Conservation (phyloP, 2,888 invertebrate genomes). For the Hypomecis punctinalis region DNA sequence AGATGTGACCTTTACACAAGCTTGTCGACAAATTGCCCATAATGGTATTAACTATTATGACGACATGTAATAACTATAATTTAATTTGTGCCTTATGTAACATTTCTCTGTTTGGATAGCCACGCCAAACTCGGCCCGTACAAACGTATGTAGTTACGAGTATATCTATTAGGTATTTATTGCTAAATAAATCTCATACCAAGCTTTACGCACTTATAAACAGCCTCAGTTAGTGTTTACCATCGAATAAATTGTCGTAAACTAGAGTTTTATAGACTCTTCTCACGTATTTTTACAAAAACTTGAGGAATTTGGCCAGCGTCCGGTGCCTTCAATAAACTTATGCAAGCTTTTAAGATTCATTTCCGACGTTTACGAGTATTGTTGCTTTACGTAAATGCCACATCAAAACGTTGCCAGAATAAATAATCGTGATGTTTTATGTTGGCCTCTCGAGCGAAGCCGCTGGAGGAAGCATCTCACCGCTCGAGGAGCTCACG, state of each 20-base stretch:
- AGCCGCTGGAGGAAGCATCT: conserved; percentile 11
- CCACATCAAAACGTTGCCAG: conserved; percentile 23
- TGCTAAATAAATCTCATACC: no score
- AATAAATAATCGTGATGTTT: conserved; percentile 17
- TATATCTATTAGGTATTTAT: no score
- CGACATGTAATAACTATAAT: conserved; percentile 15
- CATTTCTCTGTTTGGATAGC: neutral
- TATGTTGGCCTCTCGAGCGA: conserved; percentile 11
- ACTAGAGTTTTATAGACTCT: neutral
- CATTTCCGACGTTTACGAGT: conserved; percentile 26
- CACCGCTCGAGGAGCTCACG: conserved; percentile 34
- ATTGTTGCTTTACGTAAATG: conserved; percentile 21
- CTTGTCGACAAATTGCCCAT: conserved; percentile 36
- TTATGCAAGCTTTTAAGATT: conserved; percentile 22
- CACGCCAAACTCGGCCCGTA: no score
- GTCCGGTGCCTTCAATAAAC: neutral
- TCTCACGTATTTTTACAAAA: neutral
- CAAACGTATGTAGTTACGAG: no score
- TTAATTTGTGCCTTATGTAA: conserved; percentile 13
- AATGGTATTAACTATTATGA: conserved; percentile 35
- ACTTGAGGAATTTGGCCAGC: no score
- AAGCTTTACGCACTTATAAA: no score
- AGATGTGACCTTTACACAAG: conserved; percentile 40
- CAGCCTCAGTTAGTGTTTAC: no score
- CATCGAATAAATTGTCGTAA: no score